Base-by-base conservation (phyloP, 2,113 vertebrate species). In the Cebidichthys violaceus region DNA sequence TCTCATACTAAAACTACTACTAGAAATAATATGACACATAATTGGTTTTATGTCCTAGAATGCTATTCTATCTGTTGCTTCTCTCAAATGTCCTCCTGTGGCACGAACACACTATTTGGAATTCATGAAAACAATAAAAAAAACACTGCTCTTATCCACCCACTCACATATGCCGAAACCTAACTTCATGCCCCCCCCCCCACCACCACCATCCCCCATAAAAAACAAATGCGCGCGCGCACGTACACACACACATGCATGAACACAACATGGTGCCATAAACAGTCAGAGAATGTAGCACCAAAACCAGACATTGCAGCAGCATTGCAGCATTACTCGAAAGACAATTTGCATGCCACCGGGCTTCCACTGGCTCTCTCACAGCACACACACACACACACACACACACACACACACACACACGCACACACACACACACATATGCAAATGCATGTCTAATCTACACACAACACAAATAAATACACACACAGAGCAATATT, bases 81-180 rank as follows among this genome's bases (percentile, higher is more conserved):
- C 24, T 29, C 29, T 65, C 65, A 13, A 43, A 81, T 89, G 93
- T 18, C 86, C 33, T 73, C 10, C 45, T n/a, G 41, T 41, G 31
- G 45, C 4, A 54, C n/a, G n/a, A 60, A 1, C n/a, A 14, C 22
- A 62, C 29, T 70, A 59, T 79, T 41, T 41, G 45, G 20, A 39
- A 33, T 69, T 57, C 5, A 84, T 95, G 90, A 0, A 79, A 94
- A 77, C 94, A 95, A 65, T 89, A 43, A 43, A 43, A 76, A 9
- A 78, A 54, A 94, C 83, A 29, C 92, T 61, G 41, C 13, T 83
- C 37, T 59, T 45, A 35, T 77, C 75, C 86, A 62, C 84, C 80
- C 87, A 89, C 90, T 79, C 87, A 47, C 65, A 78, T 41, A 72
- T 70, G 66, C 59, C 68, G 74, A 80, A 89, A 39, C 75, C 50